Conservation (phyloP, 2,113 vertebrate species). For the Sinocyclocheilus anshuiensis region DNA sequence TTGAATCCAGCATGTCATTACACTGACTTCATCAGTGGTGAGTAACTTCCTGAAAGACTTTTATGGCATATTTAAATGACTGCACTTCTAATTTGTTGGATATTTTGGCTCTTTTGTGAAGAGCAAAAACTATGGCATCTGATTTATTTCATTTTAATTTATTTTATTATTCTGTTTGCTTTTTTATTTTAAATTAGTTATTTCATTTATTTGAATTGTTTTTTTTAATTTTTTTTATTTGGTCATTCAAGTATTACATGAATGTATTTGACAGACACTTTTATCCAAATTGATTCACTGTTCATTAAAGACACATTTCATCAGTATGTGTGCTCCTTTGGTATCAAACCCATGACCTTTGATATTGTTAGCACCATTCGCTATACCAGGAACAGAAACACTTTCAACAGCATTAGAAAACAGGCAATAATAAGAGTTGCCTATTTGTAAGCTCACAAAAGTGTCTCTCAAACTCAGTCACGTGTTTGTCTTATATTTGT, state of each 20-base stretch:
- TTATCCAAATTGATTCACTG: background rate
- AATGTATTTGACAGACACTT: background rate
- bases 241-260: background rate
- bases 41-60: background rate
- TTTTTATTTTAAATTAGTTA: no score
- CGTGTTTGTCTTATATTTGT: background rate
- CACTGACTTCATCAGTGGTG: constrained; percentile 16
- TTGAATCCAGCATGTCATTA: background rate
- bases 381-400: background rate
- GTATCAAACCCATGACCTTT: background rate
- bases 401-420: background rate
- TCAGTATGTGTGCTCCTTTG: background rate
- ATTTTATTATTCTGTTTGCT: background rate
- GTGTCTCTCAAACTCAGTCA: background rate
- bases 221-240: no score
- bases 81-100: background rate
- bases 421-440: no score
- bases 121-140: background rate
- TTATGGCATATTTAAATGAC: background rate
- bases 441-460: background rate
- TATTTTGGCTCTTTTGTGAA: background rate
- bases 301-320: background rate
- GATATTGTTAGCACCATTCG: background rate
- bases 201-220: no score
- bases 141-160: background rate